These are phyloP conservation scores for Lacerta bilineata DNA, from an alignment of 2,797 vertebrate genomes.

Conservation along the genomic window DNA sequence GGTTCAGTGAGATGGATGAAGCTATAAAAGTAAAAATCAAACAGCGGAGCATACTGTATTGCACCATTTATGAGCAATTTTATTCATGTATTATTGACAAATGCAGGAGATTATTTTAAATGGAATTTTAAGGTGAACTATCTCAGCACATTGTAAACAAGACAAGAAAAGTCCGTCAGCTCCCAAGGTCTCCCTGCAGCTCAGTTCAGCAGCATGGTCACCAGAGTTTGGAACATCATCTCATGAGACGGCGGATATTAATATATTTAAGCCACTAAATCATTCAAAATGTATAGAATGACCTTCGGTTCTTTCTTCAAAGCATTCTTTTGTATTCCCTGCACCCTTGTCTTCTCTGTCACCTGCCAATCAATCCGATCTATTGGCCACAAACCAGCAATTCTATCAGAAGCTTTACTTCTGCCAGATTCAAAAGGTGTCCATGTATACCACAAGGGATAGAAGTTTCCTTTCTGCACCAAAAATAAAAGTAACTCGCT, in stretches of 20 bases:
- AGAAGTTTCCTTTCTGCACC: not conserved
- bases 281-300: not conserved
- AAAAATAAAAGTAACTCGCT: not conserved
- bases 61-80: constrained; percentile 9
- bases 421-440: not conserved
- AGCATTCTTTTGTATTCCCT: not conserved
- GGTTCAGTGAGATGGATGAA: constrained; percentile 18
- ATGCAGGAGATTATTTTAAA: constrained; percentile 45
- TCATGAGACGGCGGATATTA: constrained; percentile 4
- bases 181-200: constrained; percentile 1
- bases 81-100: constrained; percentile 37
- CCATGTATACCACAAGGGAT: not conserved
- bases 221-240: not conserved
- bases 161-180: constrained; percentile 29
- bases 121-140: constrained; percentile 56
- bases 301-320: not conserved
- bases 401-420: not conserved
- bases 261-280: not conserved
- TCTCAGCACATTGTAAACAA: constrained; percentile 14
- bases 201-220: not conserved
- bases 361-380: not conserved
- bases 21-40: constrained; percentile 39
- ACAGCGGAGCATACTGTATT: constrained; percentile 43
- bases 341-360: not conserved
- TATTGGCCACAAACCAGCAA: not conserved